A percentile compares a stretch with the other conserved stretches of the same genome.
Conservation (phyloP, 2,888 invertebrate species). For the Ecdyonurus torrentis region DNA sequence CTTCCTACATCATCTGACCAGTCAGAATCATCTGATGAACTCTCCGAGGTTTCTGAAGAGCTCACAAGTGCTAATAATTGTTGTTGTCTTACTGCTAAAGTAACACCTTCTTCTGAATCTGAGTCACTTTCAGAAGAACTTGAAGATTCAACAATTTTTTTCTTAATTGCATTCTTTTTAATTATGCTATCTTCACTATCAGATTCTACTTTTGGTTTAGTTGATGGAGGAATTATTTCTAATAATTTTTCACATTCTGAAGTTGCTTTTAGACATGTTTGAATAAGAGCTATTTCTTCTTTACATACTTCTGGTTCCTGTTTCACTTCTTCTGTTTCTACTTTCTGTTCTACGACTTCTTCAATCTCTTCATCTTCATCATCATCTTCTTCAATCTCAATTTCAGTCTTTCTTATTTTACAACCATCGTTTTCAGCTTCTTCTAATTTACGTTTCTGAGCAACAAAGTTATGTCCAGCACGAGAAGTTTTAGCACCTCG, state of each 20-base stretch:
- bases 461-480: neutral
- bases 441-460: neutral
- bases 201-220: neutral
- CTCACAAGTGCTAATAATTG: neutral
- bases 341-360: no score
- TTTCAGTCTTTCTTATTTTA: slow-evolving; percentile 3
- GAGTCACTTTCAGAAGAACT: neutral
- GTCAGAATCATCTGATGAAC: neutral
- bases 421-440: neutral
- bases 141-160: neutral
- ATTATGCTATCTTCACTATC: neutral
- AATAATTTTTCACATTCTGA: neutral
- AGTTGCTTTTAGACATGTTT: neutral
- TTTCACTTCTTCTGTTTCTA: neutral
- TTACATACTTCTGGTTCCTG: neutral
- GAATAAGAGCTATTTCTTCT: neutral
- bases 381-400: slow-evolving; percentile 22
- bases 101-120: neutral
- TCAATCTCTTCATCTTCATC: slow-evolving; percentile 22
- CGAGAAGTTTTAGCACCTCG: neutral
- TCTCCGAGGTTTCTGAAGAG: neutral
- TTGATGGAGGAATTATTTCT: neutral
- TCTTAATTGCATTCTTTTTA: neutral
- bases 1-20: neutral
- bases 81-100: neutral